Evolutionary conservation across 2,888 invertebrate genomes (phyloP).

Genomic region (Muscina levida): DNA sequence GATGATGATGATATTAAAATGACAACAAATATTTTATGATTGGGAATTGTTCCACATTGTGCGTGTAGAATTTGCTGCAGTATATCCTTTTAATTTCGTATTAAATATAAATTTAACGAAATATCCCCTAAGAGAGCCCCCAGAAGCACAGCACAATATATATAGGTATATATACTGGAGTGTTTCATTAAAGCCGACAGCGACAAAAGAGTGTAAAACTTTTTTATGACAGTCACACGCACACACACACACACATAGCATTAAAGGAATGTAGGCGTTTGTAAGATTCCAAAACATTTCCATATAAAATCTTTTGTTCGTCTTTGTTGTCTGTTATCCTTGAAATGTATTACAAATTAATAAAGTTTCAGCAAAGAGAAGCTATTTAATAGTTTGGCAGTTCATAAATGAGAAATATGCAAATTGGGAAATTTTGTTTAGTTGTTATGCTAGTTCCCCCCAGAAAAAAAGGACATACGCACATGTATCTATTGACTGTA

Average conservation of each 20-base stretch:
- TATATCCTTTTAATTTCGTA: constrained; percentile 13
- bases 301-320: constrained; percentile 4
- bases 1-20: not conserved
- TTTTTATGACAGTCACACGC: constrained; percentile 1
- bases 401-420: constrained; percentile 7
- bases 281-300: not conserved
- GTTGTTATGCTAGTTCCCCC: no score
- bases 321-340: not conserved
- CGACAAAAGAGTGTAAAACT: not conserved
- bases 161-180: no score
- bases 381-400: not conserved
- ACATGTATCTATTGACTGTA: not conserved
- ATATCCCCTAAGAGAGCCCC: not conserved
- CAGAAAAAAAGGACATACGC: constrained; percentile 25
- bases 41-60: not conserved
- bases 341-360: constrained; percentile 9
- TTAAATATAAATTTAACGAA: not conserved
- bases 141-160: not conserved
- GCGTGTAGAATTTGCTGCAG: not conserved
- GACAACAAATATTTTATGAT: not conserved
- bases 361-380: not conserved
- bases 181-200: not conserved
- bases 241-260: not conserved
- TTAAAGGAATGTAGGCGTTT: not conserved
- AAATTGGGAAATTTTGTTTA: not conserved